phyloP scores from a whole-genome alignment of 2,113 vertebrate species.

The Sphaerodactylus townsendi region DNA sequence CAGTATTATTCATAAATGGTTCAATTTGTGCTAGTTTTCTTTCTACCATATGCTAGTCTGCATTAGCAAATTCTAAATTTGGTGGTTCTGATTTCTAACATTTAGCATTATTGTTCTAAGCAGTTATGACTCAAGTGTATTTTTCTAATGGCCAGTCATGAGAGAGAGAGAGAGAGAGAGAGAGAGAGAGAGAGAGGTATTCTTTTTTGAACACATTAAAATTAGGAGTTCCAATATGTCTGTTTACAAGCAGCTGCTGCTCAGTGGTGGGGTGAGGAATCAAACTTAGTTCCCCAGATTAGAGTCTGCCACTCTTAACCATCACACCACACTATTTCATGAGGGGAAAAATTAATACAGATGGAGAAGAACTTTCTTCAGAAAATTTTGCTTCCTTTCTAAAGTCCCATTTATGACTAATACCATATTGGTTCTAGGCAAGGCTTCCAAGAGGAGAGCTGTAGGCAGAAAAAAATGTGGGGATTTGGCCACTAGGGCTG shows the following conservation, averaged over 20 bases:
- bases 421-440: too few relatives aligned
- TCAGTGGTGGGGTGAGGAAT: too few relatives aligned
- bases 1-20: background rate
- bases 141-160: background rate
- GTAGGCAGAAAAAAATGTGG: too few relatives aligned
- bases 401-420: too few relatives aligned
- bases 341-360: too few relatives aligned
- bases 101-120: slow-evolving; percentile 21
- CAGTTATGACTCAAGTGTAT: background rate
- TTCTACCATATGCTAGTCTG: slow-evolving; percentile 9
- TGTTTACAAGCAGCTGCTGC: background rate
- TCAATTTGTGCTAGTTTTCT: slow-evolving; percentile 36
- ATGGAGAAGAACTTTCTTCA: too few relatives aligned
- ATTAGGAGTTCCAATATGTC: background rate
- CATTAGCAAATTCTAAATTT: background rate
- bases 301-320: too few relatives aligned
- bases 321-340: too few relatives aligned
- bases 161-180: background rate
- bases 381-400: too few relatives aligned
- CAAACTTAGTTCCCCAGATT: too few relatives aligned
- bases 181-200: background rate
- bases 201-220: rapidly evolving
- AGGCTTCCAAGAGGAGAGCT: too few relatives aligned
- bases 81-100: background rate
- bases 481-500: too few relatives aligned